Evolutionary conservation across 2,888 invertebrate species (phyloP), one percentile per base, ranked within the genome.

Genomic region (Cerastis rubricosa): DNA sequence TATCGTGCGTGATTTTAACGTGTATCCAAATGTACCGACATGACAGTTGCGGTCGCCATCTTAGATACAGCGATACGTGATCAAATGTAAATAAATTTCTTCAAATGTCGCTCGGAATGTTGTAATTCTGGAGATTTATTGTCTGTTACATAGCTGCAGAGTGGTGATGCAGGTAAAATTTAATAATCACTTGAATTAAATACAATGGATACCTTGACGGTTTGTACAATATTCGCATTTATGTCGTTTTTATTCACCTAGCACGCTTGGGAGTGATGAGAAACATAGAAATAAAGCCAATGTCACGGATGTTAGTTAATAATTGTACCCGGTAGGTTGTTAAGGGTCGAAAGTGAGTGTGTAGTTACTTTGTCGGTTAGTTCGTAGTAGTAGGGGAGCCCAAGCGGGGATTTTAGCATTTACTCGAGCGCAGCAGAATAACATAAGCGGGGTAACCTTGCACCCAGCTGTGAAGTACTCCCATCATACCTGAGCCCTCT

Each of bases 31-130:
- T 64, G 71, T 74, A 81, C n/a, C n/a, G 54, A 77, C 64, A 68
- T 82, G 83, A 82, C 73, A 73, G 61, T 49, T 19, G 47, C 83
- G 66, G 45, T 43, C 0, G 75, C 72, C 65, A 79, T 85, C 73
- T 79, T 83, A 54, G 49, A 76, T 67, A 22, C 29, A 51, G 22
- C 43, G 71, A 80, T 83, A 86, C 86, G 86, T 86, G 86, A 87
- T 75, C 73, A 61, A 83, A 80, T 87, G 78, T 72, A 72, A 79
- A 69, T 65, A 43, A 35, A 68, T 68, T 57, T 65, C 57, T 73
- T 85, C 64, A 83, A 79, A 85, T 84, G 57, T 79, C 40, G 64
- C 19, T 66, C 47, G 29, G 64, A 74, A 77, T 73, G 73, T 14
- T 72, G 43, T 73, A 43, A 75, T 83, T 71, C 64, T 12, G 47